Base-by-base conservation (phyloP, 2,888 invertebrate genomes). In the Fabriciana adippe region DNA sequence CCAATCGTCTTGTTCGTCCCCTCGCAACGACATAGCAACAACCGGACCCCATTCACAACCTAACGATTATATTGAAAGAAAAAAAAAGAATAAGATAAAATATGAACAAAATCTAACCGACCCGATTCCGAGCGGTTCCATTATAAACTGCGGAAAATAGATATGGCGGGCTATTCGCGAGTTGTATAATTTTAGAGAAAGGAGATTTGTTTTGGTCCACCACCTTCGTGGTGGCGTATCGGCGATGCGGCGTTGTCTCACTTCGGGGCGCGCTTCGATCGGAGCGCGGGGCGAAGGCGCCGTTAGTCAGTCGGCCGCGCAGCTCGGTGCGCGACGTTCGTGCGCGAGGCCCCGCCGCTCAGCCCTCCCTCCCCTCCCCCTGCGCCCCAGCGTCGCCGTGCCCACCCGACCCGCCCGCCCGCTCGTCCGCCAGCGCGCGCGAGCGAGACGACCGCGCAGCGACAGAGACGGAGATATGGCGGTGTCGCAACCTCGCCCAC, bases 401-500 rank as follows among this genome's bases (percentile, higher is more conserved):
- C 85, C 89, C 78, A 4, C 18, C 18, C 66, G n/a, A n/a, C n/a
- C n/a, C n/a, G n/a, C 82, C 75, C 72, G 72, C 76, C 72, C 77
- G 73, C 6, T 21, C 73, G 73, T 71, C 69, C 67, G 68, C 72
- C 72, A 77, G 78, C 75, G 82, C 79, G 90, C 85, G 89, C 78
- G 85, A 92, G 80, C 81, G 86, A 85, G 89, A 89, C 75, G 72
- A 76, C 70, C 75, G 73, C 81, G 78, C 76, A 74, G 61, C 26
- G 73, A 69, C 74, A 69, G 64, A 72, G 79, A 85, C 72, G 74
- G 87, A 84, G 89, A 90, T 75, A 91, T 89, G 89, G 87, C 91
- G 86, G 89, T 91, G 92, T 91, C 92, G 92, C 92, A 92, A 92
- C 92, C 90, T 92, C 92, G 90, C 92, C 92, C 92, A 92, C 92